Conservation (phyloP, 2,888 invertebrate species). For the Vandiemenella viatica region DNA sequence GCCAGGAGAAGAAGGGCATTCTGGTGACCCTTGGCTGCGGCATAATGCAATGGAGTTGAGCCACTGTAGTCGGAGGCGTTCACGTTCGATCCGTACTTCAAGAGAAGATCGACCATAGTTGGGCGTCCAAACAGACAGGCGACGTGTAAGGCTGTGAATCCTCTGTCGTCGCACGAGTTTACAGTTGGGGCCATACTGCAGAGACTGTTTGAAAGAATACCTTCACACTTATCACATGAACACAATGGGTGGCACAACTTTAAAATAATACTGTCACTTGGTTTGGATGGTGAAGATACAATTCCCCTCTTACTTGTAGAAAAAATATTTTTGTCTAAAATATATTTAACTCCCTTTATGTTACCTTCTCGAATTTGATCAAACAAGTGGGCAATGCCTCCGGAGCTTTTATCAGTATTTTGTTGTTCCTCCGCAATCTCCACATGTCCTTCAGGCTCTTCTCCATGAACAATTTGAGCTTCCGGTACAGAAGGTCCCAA, state of each 20-base stretch:
- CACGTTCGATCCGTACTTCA: constrained; percentile 39
- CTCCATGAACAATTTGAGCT: constrained; percentile 23
- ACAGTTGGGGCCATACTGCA: constrained; percentile 38
- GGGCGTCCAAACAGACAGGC: constrained; percentile 55
- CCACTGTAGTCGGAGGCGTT: constrained; percentile 52
- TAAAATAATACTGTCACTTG: neutral
- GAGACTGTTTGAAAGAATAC: constrained; percentile 35
- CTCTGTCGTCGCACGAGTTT: constrained; percentile 43
- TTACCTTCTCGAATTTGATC: constrained; percentile 41
- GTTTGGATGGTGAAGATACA: neutral
- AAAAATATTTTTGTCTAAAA: constrained; percentile 33
- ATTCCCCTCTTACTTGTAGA: neutral
- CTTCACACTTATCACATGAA: constrained; percentile 53
- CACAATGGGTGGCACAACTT: constrained; percentile 66
- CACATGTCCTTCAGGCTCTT: neutral
- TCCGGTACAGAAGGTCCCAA: constrained; percentile 40
- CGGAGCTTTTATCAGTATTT: neutral
- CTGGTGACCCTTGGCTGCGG: constrained; percentile 54
- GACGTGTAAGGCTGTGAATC: constrained; percentile 53
- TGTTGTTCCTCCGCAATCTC: neutral
- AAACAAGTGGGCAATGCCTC: constrained; percentile 35
- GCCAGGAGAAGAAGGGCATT: constrained; percentile 55
- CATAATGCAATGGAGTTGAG: constrained; percentile 57
- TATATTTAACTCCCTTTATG: constrained; percentile 35
- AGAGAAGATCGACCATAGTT: constrained; percentile 48